Base-by-base conservation (phyloP, 1,140 invertebrate genomes). In the Notospermus geniculatus region DNA sequence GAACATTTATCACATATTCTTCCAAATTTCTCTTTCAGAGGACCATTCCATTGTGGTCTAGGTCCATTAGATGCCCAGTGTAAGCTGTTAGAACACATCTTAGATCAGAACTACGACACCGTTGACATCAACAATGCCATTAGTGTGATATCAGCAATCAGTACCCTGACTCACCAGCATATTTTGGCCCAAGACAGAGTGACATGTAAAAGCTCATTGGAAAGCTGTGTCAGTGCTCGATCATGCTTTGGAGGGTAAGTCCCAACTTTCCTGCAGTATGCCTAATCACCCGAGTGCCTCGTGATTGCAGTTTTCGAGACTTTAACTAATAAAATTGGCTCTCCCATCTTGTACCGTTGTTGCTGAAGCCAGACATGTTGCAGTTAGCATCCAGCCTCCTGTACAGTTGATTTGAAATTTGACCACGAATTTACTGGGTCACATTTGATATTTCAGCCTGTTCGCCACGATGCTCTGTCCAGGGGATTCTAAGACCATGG, bases 61-160 rank as follows among this genome's bases (percentile, higher is more conserved):
- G 91, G 91, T n/a, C 90, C 91, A 17, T 79, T 92, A 7, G 91
- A 93, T 83, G 90, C 89, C 1, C 90, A 92, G 73, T 88, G 86
- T 71, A 87, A 87, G 69, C 81, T 92, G 46, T 81, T 91, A 41
- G 87, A 87, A 17, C 85, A 87, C 27, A 75, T 91, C 29, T 72
- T 88, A 0, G 84, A 86, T 73, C 78, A 89, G 43, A 85, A 88
- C 64, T 90, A 88, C 71, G 80, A 84, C 17, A 86, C 87, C 62
- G 85, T 87, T 1, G 88, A 91, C 74, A 80, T 90, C 27, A 87
- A 85, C 66, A 88, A 88, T 63, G 87, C 87, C 1, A 86, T 90
- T 71, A 89, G 87, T 70, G 88, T 91, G 45, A 86, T 89, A 1
- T 88, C 90, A 76, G 87, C 88, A 66, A 87, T 90, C 62, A 88